Conservation (phyloP, 2,113 vertebrate genomes). For the Heteronetta atricapilla region DNA sequence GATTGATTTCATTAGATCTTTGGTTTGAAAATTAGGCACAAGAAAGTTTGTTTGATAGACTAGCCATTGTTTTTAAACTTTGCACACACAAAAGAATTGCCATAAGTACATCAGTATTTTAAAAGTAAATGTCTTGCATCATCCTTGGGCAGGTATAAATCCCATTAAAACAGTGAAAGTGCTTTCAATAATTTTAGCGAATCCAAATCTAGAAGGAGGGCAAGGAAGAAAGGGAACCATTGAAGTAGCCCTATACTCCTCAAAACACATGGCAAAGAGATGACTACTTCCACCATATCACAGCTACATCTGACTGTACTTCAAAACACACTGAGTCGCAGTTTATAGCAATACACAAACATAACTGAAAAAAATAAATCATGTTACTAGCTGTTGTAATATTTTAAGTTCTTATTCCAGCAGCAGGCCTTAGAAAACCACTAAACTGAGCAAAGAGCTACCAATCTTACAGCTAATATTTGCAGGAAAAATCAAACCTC, state of each 20-base stretch:
- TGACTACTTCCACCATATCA: neutral
- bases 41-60: neutral
- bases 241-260: neutral
- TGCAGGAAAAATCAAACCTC: neutral
- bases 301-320: neutral
- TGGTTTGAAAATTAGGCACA: neutral
- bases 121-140: neutral
- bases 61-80: neutral
- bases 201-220: neutral
- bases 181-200: neutral
- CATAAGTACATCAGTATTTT: neutral
- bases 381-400: neutral
- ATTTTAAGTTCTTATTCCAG: neutral
- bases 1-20: neutral
- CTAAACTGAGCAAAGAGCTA: neutral
- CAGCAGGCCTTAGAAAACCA: neutral
- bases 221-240: neutral
- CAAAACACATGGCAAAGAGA: neutral
- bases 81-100: neutral
- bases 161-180: neutral
- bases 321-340: neutral
- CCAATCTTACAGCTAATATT: neutral
- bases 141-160: neutral
- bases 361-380: neutral
- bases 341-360: neutral